A percentile compares a stretch with the other conserved stretches of the same genome.
These are phyloP conservation scores for Cheilosia impressa DNA, from an alignment of 2,888 invertebrate species.

Conservation along the genomic window DNA sequence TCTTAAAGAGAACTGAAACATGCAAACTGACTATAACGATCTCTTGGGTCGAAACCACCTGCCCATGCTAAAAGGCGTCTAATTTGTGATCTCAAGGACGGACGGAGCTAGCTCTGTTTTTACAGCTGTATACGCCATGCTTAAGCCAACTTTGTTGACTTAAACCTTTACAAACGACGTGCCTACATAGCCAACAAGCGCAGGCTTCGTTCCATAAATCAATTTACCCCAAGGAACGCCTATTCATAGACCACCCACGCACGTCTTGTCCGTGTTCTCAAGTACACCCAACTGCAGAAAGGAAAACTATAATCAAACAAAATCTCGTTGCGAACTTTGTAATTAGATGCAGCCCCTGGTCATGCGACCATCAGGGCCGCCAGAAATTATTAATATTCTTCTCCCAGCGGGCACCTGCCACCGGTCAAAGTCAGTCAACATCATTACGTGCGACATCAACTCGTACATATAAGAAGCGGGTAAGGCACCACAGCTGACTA, in stretches of 20 bases:
- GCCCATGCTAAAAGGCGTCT: too few species aligned
- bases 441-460: constrained; percentile 28
- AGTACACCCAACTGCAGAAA: background rate
- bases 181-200: too few species aligned
- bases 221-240: background rate
- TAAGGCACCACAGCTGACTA: constrained; percentile 13
- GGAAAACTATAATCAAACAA: background rate
- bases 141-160: too few species aligned
- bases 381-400: constrained; percentile 10
- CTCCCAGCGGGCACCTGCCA: background rate
- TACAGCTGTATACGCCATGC: too few species aligned
- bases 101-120: too few species aligned
- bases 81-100: too few species aligned
- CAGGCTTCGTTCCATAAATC: background rate
- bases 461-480: background rate
- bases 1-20: too few species aligned
- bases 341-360: background rate
- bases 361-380: background rate
- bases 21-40: too few species aligned
- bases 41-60: too few species aligned
- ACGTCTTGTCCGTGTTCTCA: too few species aligned
- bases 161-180: too few species aligned
- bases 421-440: constrained; percentile 31
- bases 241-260: too few species aligned
- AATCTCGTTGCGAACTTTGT: background rate